These are phyloP conservation scores for Melitaea cinxia DNA, from an alignment of 1,140 invertebrate species.

Conservation along the genomic window DNA sequence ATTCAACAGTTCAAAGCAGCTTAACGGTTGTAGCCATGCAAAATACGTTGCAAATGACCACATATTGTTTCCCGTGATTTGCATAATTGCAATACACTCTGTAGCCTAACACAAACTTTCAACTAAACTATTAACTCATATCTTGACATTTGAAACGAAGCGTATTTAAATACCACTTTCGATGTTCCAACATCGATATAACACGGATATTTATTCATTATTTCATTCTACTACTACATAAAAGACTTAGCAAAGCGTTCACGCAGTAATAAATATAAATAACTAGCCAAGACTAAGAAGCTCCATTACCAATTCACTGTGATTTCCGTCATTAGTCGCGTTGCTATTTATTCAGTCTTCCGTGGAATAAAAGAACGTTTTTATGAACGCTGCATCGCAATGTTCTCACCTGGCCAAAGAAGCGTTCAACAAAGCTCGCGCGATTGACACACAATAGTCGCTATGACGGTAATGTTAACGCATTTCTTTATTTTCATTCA, in stretches of 20 bases:
- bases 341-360: conserved; percentile 47
- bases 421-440: conserved; percentile 30
- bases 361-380: conserved; percentile 44
- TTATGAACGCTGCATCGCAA: conserved; percentile 22
- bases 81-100: not conserved
- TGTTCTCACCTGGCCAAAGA: conserved; percentile 23
- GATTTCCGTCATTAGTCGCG: conserved; percentile 45
- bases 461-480: conserved; percentile 22
- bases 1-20: not conserved
- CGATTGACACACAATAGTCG: conserved; percentile 33
- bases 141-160: not conserved
- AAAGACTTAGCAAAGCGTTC: not conserved
- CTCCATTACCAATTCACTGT: conserved; percentile 14
- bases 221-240: not conserved
- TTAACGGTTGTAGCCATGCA: conserved; percentile 6
- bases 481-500: conserved; percentile 6
- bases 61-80: conserved; percentile 3
- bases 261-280: not conserved
- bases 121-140: not conserved
- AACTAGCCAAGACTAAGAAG: conserved; percentile 3
- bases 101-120: not conserved
- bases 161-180: not conserved
- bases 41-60: not conserved
- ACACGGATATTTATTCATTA: not conserved
- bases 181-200: not conserved